A percentile compares a stretch with the other conserved stretches of the same genome.
These are phyloP conservation scores for Ptychoptera contaminata DNA, from an alignment of 2,888 invertebrate species.

Conservation along the genomic window DNA sequence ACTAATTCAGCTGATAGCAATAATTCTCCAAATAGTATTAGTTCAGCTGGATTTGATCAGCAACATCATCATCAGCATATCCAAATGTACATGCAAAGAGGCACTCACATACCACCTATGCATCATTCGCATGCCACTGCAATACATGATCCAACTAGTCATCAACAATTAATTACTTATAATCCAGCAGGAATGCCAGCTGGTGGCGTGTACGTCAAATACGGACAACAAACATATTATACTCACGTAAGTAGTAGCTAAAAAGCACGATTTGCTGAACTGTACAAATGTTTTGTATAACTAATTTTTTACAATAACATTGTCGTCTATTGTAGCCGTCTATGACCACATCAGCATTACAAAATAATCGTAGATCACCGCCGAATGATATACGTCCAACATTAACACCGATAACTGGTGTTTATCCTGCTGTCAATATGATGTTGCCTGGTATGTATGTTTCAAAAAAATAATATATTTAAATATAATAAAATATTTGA, in stretches of 20 bases:
- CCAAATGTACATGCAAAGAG: conserved; percentile 24
- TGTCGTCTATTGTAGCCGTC: conserved; percentile 20
- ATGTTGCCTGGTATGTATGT: conserved; percentile 26
- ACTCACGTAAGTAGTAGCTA: conserved; percentile 24
- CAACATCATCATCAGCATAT: conserved; percentile 11
- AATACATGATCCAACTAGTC: conserved; percentile 20
- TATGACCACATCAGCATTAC: conserved; percentile 19
- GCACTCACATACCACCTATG: conserved; percentile 28
- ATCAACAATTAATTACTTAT: conserved; percentile 33
- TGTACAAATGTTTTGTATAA: conserved; percentile 1
- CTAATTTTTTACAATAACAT: background rate
- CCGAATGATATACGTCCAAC: conserved; percentile 27
- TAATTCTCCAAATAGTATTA: conserved; percentile 30
- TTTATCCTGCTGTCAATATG: conserved; percentile 31
- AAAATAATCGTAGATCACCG: conserved; percentile 30
- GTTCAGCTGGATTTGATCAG: conserved; percentile 13
- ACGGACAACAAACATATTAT: conserved; percentile 28
- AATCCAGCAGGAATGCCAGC: conserved; percentile 33
- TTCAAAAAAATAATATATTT: too few species aligned
- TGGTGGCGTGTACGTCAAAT: conserved; percentile 31
- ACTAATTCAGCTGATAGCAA: conserved; percentile 29
- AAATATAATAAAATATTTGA: too few species aligned
- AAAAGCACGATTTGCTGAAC: too few species aligned
- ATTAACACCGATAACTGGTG: conserved; percentile 28
- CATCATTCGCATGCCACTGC: conserved; percentile 18